phyloP scores from a whole-genome alignment of 2,797 vertebrate genomes.

The Sebastolobus alascanus region DNA sequence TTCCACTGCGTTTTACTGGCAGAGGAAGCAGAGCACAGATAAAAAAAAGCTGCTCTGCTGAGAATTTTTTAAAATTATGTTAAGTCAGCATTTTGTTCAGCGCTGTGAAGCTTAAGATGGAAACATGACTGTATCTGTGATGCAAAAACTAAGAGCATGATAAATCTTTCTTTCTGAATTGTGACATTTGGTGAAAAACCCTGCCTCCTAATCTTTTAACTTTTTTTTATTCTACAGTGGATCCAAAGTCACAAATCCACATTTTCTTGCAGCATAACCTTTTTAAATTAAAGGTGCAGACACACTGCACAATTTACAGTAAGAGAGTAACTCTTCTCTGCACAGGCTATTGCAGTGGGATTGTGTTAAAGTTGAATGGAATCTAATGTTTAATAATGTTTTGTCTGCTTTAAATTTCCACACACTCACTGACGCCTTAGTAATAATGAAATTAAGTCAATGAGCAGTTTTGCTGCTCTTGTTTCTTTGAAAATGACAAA shows the following conservation, averaged over 20 bases:
- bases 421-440: constrained; percentile 36
- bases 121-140: constrained; percentile 21
- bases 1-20: constrained; percentile 73
- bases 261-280: background rate
- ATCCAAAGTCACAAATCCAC: background rate
- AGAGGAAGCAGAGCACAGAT: constrained; percentile 54
- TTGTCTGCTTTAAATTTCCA: constrained; percentile 62
- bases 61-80: constrained; percentile 26
- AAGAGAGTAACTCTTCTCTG: constrained; percentile 34
- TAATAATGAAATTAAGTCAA: constrained; percentile 59
- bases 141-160: background rate
- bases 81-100: constrained; percentile 59
- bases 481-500: constrained; percentile 73
- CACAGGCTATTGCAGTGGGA: background rate
- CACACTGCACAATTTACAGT: constrained; percentile 29
- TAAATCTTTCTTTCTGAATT: background rate
- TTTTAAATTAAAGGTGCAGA: background rate
- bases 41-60: constrained; percentile 39
- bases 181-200: too few species aligned
- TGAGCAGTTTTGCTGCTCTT: constrained; percentile 37
- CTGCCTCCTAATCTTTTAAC: too few species aligned
- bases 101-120: background rate
- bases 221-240: background rate
- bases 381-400: constrained; percentile 45
- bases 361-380: constrained; percentile 38